Conservation (phyloP, 2,113 vertebrate species). For the Rhea pennata region DNA sequence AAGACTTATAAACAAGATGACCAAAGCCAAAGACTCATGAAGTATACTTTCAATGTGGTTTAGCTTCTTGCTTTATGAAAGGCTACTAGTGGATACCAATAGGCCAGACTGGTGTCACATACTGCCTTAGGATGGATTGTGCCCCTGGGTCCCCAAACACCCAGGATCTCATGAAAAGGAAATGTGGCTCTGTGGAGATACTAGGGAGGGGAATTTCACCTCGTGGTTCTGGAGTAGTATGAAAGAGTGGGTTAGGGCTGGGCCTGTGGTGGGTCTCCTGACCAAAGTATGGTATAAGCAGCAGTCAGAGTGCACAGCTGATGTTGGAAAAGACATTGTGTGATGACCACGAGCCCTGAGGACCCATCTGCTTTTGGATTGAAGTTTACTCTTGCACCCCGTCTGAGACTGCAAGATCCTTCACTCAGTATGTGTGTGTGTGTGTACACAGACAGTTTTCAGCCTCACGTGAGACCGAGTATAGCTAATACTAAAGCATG, state of each 20-base stretch:
- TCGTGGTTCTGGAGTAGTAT: neutral
- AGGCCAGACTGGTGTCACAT: neutral
- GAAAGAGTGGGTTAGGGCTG: neutral
- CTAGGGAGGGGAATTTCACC: neutral
- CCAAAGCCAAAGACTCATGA: neutral
- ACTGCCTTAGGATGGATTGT: neutral
- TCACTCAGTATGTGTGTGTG: neutral
- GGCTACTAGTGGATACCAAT: neutral
- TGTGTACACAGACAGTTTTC: neutral
- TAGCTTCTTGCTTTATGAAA: neutral
- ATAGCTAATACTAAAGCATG: neutral
- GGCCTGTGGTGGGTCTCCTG: accelerated
- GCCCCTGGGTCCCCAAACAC: neutral
- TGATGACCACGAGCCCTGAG: neutral
- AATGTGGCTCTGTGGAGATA: neutral
- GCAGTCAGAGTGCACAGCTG: neutral
- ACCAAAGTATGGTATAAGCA: neutral
- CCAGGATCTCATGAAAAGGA: neutral
- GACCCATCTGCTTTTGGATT: neutral
- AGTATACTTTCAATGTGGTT: neutral
- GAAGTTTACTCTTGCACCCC: neutral
- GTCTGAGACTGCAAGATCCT: neutral
- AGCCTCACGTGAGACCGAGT: neutral
- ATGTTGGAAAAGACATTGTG: neutral
- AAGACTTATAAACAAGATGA: neutral